Conservation (phyloP, 2,797 vertebrate genomes). For the Telmatherina bonti region DNA sequence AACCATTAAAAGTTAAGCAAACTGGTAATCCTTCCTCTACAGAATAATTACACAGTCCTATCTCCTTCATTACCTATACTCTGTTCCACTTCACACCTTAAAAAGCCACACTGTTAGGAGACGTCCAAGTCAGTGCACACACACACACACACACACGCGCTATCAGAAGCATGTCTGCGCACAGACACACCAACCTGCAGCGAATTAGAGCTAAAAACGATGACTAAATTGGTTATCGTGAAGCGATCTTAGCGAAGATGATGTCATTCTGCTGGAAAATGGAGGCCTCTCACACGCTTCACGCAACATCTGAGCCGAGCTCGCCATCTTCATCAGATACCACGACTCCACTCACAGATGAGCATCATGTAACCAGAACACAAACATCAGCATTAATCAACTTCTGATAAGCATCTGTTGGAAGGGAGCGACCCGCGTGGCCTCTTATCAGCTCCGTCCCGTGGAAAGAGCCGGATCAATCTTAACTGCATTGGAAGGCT, state of each 20-base stretch:
- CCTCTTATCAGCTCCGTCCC: conserved; percentile 66
- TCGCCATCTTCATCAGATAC: conserved; percentile 46
- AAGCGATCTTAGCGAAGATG: conserved; percentile 57
- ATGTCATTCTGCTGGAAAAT: conserved; percentile 8
- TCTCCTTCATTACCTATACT: conserved; percentile 77
- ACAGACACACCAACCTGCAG: conserved; percentile 1
- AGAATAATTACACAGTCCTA: conserved; percentile 77
- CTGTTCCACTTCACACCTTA: conserved; percentile 78
- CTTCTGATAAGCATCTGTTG: conserved; percentile 66
- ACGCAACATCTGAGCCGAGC: conserved; percentile 19
- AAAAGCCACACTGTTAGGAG: conserved; percentile 39
- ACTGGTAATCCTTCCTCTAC: conserved; percentile 69
- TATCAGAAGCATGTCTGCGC: neutral
- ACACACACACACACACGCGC: conserved; percentile 17
- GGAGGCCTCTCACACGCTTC: conserved; percentile 16
- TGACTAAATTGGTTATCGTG: conserved; percentile 60
- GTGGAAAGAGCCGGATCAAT: conserved; percentile 67
- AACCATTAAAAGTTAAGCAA: conserved; percentile 74
- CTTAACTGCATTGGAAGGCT: conserved; percentile 63
- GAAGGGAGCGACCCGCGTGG: too few relatives aligned
- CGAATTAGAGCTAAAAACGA: conserved; percentile 54
- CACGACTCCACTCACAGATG: conserved; percentile 27
- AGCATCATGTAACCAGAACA: conserved; percentile 41
- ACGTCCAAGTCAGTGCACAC: conserved; percentile 31
- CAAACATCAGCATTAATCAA: conserved; percentile 63